Percentiles rank a stretch among this genome's conserved stretches.
phyloP scores from a whole-genome alignment of 2,888 invertebrate species.

The Syritta pipiens region DNA sequence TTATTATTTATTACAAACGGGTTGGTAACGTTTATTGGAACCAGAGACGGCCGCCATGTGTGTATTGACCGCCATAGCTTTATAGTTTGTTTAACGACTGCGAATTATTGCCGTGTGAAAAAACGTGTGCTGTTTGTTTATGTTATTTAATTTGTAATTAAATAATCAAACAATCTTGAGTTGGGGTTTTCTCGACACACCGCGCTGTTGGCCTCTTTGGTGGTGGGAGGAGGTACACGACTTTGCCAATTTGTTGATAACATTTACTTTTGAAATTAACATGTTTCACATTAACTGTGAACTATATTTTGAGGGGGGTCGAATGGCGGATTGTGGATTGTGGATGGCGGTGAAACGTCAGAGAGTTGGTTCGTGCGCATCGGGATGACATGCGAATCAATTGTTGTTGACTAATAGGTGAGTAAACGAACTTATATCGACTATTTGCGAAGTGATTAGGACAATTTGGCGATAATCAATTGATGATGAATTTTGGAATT shows the following conservation, averaged over 20 bases:
- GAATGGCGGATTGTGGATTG: neutral
- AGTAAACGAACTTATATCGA: neutral
- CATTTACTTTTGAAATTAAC: conserved; percentile 12
- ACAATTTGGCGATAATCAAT: too few species aligned
- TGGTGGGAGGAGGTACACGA: neutral
- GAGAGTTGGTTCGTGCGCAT: conserved; percentile 3
- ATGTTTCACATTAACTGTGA: neutral
- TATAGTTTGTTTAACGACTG: conserved; percentile 18
- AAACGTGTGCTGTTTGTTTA: conserved; percentile 16
- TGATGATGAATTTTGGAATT: too few species aligned
- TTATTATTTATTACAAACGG: conserved; percentile 23
- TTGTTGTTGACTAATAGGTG: neutral
- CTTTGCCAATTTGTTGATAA: conserved; percentile 23
- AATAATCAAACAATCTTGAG: conserved; percentile 15
- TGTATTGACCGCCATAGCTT: conserved; percentile 29
- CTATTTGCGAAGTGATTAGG: too few species aligned
- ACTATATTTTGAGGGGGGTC: neutral
- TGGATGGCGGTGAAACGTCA: too few species aligned
- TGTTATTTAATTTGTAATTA: neutral
- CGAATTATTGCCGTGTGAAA: conserved; percentile 45
- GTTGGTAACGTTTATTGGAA: conserved; percentile 53
- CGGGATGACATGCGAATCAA: neutral
- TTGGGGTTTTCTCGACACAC: neutral
- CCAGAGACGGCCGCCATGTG: conserved; percentile 24
- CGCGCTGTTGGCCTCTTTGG: too few species aligned